Percentiles rank a stretch among this genome's conserved stretches.
phyloP scores from a whole-genome alignment of 2,888 invertebrate genomes.

The Hemistola chrysoprasaria region DNA sequence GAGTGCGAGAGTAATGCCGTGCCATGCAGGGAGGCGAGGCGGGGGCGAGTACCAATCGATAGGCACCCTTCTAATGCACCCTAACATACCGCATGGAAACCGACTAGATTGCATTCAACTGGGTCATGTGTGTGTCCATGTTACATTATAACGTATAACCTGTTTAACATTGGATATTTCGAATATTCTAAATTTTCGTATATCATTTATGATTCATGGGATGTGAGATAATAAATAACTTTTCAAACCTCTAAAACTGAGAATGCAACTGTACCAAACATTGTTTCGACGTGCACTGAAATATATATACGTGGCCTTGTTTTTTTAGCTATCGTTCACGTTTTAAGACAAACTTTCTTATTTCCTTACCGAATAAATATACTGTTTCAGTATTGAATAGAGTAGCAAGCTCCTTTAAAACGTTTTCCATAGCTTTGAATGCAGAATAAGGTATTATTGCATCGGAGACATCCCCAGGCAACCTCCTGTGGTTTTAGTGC shows the following conservation, averaged over 20 bases:
- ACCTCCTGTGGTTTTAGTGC: slow-evolving; percentile 20
- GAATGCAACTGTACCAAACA: no score
- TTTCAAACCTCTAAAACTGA: no score
- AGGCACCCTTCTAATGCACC: slow-evolving; percentile 77
- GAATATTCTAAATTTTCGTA: no score
- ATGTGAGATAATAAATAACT: no score
- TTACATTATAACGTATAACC: no score
- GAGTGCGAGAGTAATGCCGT: slow-evolving; percentile 46
- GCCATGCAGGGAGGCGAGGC: slow-evolving; percentile 43
- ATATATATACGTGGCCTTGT: no score
- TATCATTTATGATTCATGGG: no score
- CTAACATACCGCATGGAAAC: slow-evolving; percentile 46
- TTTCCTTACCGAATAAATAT: no score
- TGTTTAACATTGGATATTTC: no score
- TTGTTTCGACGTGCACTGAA: no score
- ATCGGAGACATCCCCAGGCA: slow-evolving; percentile 37
- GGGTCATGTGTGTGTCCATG: slow-evolving; percentile 29
- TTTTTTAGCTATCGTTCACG: no score
- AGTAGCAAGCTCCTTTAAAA: slow-evolving; percentile 37
- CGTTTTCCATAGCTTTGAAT: slow-evolving; percentile 47
- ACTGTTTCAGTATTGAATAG: slow-evolving; percentile 41
- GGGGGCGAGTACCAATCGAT: slow-evolving; percentile 67
- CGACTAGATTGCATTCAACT: slow-evolving; percentile 33
- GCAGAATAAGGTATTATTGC: slow-evolving; percentile 49
- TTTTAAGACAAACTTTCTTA: no score